Conservation (phyloP, 2,797 vertebrate species). For the Acipenser transmontanus region DNA sequence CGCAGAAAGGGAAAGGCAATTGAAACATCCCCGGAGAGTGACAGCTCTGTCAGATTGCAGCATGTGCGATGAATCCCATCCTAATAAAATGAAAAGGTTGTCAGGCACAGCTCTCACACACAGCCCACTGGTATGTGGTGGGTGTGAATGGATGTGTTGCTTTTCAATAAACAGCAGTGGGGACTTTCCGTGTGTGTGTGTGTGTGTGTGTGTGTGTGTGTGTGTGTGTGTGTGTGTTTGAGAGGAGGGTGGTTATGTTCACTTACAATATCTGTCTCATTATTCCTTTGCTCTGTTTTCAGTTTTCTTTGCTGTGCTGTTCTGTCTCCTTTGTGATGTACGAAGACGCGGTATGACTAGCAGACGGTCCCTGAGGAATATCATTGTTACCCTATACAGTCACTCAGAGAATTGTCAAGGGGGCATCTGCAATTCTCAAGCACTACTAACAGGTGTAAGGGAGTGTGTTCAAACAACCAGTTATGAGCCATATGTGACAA, state of each 20-base stretch:
- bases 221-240: background rate
- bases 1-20: background rate
- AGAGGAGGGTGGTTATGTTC: background rate
- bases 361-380: no score
- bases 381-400: no score
- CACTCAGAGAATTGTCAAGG: no score
- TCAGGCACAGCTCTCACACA: background rate
- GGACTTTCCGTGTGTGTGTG: background rate
- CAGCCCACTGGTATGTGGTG: background rate
- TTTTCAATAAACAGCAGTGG: constrained; percentile 1
- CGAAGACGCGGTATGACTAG: no score
- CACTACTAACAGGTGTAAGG: no score
- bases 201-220: background rate
- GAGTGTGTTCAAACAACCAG: no score
- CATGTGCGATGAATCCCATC: background rate
- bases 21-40: background rate
- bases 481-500: no score
- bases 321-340: no score
- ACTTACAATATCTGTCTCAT: no score
- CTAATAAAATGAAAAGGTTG: background rate
- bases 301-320: no score
- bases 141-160: background rate
- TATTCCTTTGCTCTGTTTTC: no score
- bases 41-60: background rate
- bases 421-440: no score